These are phyloP conservation scores for Tetramorium bicarinatum DNA, from an alignment of 2,888 invertebrate genomes.

Conservation along the genomic window DNA sequence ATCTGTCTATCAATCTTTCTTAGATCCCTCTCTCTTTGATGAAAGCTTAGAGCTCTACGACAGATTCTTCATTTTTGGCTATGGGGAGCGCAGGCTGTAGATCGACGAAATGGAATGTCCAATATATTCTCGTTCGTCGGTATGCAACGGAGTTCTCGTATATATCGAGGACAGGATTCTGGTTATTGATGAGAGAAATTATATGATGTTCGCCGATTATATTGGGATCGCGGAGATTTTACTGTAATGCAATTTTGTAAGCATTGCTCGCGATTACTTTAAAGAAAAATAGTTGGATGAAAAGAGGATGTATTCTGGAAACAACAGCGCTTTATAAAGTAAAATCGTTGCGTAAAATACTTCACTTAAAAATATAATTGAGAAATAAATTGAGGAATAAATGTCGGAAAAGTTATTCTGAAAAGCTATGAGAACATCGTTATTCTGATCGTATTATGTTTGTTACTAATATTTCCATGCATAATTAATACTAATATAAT, in stretches of 20 bases:
- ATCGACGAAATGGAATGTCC: slow-evolving; percentile 24
- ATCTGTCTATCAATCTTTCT: slow-evolving; percentile 28
- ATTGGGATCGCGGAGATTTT: not conserved
- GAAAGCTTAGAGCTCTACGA: slow-evolving; percentile 9
- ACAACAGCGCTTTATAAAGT: not conserved
- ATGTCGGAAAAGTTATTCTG: not conserved
- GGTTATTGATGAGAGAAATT: slow-evolving; percentile 45
- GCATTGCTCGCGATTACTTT: not conserved
- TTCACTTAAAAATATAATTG: not conserved
- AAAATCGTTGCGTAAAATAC: not conserved
- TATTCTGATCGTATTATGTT: not conserved
- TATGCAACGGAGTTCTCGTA: slow-evolving; percentile 40
- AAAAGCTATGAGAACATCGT: not conserved
- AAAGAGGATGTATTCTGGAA: not conserved
- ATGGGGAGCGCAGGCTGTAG: not conserved
- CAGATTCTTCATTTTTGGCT: slow-evolving; percentile 51
- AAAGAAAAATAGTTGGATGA: not conserved
- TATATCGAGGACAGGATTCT: slow-evolving; percentile 27
- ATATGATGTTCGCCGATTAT: slow-evolving; percentile 9
- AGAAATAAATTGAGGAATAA: not conserved
- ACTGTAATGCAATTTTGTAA: slow-evolving; percentile 31
- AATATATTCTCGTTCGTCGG: slow-evolving; percentile 46
- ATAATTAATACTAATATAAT: not conserved
- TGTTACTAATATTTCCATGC: not conserved
- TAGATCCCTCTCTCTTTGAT: not conserved